These are phyloP conservation scores for Pelmatolapia mariae DNA, from an alignment of 2,113 vertebrate genomes.

Conservation along the genomic window DNA sequence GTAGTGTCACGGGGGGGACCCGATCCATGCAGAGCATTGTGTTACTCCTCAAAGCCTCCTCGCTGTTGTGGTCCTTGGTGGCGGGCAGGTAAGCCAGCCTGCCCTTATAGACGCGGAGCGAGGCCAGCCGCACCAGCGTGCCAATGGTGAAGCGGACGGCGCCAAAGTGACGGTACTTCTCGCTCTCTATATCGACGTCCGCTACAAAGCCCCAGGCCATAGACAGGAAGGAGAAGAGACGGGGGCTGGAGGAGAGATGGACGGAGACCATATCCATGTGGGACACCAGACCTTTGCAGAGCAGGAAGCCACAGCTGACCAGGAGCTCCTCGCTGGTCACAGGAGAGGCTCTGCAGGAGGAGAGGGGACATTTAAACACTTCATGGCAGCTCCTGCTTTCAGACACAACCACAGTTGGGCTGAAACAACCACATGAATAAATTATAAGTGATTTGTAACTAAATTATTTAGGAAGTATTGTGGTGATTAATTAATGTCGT, in stretches of 20 bases:
- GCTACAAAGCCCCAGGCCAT: slow-evolving; percentile 94
- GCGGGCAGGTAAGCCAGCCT: slow-evolving; percentile 80
- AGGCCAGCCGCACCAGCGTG: slow-evolving; percentile 76
- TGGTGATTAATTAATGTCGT: neutral
- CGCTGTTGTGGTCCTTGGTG: neutral
- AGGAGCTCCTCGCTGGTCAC: slow-evolving; percentile 81
- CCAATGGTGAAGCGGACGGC: slow-evolving; percentile 84
- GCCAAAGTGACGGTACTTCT: slow-evolving; percentile 85
- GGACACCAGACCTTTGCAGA: slow-evolving; percentile 80
- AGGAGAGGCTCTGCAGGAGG: slow-evolving; percentile 67
- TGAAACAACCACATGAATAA: neutral
- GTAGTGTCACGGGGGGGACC: neutral
- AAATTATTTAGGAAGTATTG: neutral
- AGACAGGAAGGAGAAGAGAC: slow-evolving; percentile 82
- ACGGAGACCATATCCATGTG: slow-evolving; percentile 85
- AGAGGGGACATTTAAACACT: neutral
- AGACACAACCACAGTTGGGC: neutral
- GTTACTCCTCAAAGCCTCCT: neutral
- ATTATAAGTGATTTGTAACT: neutral
- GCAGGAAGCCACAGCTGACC: slow-evolving; percentile 81
- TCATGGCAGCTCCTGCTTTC: neutral
- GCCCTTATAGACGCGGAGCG: slow-evolving; percentile 75
- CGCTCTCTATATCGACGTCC: slow-evolving; percentile 90
- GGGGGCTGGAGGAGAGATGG: slow-evolving; percentile 66
- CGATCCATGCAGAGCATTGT: neutral